These are phyloP conservation scores for Folsomia candida DNA, from an alignment of 2,888 invertebrate genomes.

Conservation along the genomic window DNA sequence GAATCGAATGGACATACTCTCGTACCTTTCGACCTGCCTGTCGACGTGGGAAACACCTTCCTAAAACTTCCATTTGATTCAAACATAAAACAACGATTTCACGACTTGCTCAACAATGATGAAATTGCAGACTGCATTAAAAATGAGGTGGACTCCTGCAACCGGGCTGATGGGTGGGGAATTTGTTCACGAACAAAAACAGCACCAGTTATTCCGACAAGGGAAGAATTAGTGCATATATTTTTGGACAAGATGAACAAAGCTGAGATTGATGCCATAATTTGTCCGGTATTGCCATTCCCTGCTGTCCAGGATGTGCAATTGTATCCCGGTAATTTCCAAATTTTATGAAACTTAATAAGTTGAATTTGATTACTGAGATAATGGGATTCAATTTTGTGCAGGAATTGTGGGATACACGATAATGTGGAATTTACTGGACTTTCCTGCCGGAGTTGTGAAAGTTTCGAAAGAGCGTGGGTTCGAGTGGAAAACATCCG, in stretches of 20 bases:
- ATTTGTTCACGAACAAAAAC: background rate
- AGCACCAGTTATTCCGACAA: background rate
- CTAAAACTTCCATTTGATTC: background rate
- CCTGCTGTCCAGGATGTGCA: background rate
- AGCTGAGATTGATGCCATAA: constrained; percentile 33
- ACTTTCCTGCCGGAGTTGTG: constrained; percentile 38
- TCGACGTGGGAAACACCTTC: background rate
- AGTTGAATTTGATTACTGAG: no score
- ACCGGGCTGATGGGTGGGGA: background rate
- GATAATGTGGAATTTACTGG: constrained; percentile 35
- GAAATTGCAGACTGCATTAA: background rate
- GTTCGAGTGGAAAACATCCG: background rate
- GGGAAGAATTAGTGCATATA: constrained; percentile 29
- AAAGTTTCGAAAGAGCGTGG: constrained; percentile 38
- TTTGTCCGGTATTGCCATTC: constrained; percentile 31
- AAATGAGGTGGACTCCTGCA: background rate
- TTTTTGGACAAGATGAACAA: constrained; percentile 33
- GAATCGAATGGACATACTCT: constrained; percentile 34
- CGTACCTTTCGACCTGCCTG: constrained; percentile 28
- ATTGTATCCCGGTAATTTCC: no score
- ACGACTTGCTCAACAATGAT: background rate
- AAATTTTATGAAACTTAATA: no score
- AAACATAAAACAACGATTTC: background rate
- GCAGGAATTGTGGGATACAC: constrained; percentile 33
- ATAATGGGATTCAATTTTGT: no score